Base-by-base conservation (phyloP, 2,113 vertebrate genomes). In the Hyperopisus bebe region DNA sequence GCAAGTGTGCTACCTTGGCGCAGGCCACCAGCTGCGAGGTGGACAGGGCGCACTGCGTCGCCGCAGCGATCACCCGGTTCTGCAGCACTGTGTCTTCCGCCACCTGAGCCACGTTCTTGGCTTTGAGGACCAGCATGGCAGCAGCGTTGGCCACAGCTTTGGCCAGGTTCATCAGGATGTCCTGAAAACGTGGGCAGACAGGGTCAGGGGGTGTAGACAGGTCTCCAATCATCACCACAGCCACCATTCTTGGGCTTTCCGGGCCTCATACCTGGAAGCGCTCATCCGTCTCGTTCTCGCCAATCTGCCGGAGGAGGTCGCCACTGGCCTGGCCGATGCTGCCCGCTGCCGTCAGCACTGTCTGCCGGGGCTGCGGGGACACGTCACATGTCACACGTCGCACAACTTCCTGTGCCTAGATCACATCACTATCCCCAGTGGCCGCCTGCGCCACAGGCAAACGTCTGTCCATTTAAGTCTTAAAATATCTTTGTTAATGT, bases 141-240 rank as follows among this genome's bases (percentile, higher is more conserved):
- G 98, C 98, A 46, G 98, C 98, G 0, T 99, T 99, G 92, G 98
- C 98, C 88, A 99, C 98, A 2, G 98, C 98, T 95, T 99, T 99
- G 92, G 98, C 98, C 94, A 99, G 95, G 93, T 97, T 99, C 98
- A 99, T 99, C 94, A 99, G 95, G 62, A 99, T 97, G 91, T 99
- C 98, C 98, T 96, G 91, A 47, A 93, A 94, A 70, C 55, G 13
- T 1, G n/a, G n/a, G 1, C 62, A 70, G 92, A 90, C 90, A 0
- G 80, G 77, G 77, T 82, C 70, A 3, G 7, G 19, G 8, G n/a
- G 24, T 21, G 44, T 3, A 42, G 80, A n/a, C 39, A 10, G 44
- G 80, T 47, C 80, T 44, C 80, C 35, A 21, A 17, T 84, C 13
- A 42, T 13, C 24, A 11, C 77, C 74, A n/a, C 27, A 66, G 62